Evolutionary conservation across 2,113 vertebrate genomes (phyloP).

Genomic region (Crotalus tigris): DNA sequence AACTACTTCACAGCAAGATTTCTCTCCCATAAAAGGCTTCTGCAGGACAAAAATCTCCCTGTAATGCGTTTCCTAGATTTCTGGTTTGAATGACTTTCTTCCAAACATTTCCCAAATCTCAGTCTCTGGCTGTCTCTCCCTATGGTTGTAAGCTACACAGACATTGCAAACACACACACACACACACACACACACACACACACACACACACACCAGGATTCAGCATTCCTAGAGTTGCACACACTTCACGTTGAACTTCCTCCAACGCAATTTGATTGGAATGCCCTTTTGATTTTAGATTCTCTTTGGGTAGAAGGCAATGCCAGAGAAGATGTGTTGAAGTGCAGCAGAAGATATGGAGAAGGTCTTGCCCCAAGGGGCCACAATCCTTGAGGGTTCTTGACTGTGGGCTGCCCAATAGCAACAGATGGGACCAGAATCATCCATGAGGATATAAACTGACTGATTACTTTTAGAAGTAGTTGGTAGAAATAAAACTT

Average conservation of each 20-base stretch:
- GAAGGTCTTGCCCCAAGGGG: background rate
- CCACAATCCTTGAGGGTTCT: background rate
- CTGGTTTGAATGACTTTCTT: background rate
- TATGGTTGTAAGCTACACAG: background rate
- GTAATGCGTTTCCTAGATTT: background rate
- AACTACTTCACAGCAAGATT: background rate
- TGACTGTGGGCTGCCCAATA: background rate
- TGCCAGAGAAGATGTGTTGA: background rate
- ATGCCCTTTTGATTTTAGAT: background rate
- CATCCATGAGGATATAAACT: background rate
- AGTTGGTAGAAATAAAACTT: background rate
- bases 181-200: too few species aligned
- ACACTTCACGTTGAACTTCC: background rate
- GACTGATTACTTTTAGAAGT: background rate
- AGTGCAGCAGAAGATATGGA: background rate
- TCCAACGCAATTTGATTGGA: background rate
- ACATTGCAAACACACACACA: background rate
- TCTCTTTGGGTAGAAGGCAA: background rate
- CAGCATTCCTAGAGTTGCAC: background rate
- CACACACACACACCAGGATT: too few species aligned
- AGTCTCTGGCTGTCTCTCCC: background rate
- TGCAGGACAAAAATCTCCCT: background rate
- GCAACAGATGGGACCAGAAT: background rate
- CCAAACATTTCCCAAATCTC: background rate
- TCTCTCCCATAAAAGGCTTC: background rate